A percentile compares a stretch with the other conserved stretches of the same genome.
phyloP scores from a whole-genome alignment of 1,140 invertebrate species.

The Bemisia tabaci region DNA sequence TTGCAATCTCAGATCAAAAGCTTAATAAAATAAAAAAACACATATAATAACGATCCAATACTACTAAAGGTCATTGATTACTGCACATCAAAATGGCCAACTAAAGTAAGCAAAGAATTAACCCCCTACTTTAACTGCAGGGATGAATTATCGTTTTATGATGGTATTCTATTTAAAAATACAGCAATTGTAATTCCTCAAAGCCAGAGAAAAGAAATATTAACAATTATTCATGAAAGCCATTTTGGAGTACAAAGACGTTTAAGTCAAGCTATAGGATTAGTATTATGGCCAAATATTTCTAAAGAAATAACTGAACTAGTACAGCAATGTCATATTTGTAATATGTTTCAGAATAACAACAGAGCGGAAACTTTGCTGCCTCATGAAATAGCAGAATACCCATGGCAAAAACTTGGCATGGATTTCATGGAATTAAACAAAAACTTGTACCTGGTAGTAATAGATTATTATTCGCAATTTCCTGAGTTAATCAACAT shows the following conservation, averaged over 20 bases:
- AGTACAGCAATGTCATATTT: no score
- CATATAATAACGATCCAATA: constrained; percentile 13
- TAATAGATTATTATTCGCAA: no score
- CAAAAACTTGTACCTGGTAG: no score
- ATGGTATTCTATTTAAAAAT: constrained; percentile 22
- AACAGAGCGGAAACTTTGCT: no score
- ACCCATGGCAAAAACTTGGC: no score
- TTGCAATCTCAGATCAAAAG: constrained; percentile 22
- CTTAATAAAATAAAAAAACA: constrained; percentile 22
- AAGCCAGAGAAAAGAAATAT: constrained; percentile 25
- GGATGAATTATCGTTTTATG: constrained; percentile 27
- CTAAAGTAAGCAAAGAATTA: constrained; percentile 21
- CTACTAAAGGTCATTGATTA: not conserved
- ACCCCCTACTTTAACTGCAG: constrained; percentile 25
- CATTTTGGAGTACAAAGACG: constrained; percentile 30
- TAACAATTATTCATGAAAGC: constrained; percentile 29
- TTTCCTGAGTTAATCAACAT: no score
- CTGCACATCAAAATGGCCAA: constrained; percentile 23
- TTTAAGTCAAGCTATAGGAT: constrained; percentile 27
- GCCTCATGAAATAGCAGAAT: no score
- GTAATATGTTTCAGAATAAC: no score
- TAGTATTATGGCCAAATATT: constrained; percentile 33
- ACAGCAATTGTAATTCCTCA: constrained; percentile 29
- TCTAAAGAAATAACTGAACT: constrained; percentile 28
- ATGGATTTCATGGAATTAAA: no score